A percentile compares a stretch with the other conserved stretches of the same genome.
phyloP scores from a whole-genome alignment of 53 echinoderm and acorn worm genomes.

The Paracentrotus lividus region DNA sequence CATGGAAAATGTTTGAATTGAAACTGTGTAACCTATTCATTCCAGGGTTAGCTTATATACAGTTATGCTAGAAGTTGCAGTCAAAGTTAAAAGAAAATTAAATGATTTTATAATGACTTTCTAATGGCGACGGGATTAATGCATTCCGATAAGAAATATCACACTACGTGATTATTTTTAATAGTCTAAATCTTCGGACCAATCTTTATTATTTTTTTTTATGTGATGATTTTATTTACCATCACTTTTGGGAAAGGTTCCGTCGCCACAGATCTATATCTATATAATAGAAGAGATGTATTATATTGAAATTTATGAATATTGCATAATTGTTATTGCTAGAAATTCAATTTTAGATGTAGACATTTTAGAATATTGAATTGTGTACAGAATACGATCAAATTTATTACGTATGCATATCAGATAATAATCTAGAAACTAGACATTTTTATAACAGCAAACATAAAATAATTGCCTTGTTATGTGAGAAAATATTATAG shows the following conservation, averaged over 20 bases:
- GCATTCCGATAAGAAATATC: no score
- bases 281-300: neutral
- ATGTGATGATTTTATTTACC: neutral
- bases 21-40: slow-evolving; percentile 13
- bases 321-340: neutral
- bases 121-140: neutral
- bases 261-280: neutral
- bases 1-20: neutral
- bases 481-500: slow-evolving; percentile 23
- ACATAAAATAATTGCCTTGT: slow-evolving; percentile 1
- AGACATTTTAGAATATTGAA: slow-evolving; percentile 10
- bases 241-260: neutral
- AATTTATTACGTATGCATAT: slow-evolving; percentile 35
- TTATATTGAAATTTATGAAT: slow-evolving; percentile 20
- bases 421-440: slow-evolving; percentile 5
- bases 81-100: neutral
- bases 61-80: neutral
- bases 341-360: slow-evolving; percentile 13
- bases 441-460: neutral
- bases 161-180: no score
- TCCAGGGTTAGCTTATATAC: slow-evolving; percentile 60
- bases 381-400: neutral
- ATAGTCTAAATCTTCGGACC: neutral
- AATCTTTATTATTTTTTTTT: neutral
- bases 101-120: neutral